Evolutionary conservation across 92 coral and sea anemone genomes (phyloP).

Genomic region (Montipora capitata): DNA sequence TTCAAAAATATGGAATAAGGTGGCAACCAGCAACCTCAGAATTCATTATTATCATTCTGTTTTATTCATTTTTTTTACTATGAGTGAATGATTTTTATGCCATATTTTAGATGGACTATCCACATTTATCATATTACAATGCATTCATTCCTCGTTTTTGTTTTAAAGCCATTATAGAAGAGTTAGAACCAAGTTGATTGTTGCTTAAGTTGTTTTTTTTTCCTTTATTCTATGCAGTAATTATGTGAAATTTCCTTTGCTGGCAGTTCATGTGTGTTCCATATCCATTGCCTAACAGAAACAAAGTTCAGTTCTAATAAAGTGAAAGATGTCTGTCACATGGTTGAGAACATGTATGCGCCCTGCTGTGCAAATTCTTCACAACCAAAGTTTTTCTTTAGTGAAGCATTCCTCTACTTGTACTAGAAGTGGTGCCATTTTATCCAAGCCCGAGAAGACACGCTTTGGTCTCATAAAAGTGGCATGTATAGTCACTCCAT

Average conservation of each 20-base stretch:
- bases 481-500: slow-evolving; percentile 66
- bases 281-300: background rate
- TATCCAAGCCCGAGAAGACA: slow-evolving; percentile 71
- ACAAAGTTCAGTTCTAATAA: background rate
- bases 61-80: too few species aligned
- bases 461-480: slow-evolving; percentile 82
- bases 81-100: too few species aligned
- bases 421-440: slow-evolving; percentile 62
- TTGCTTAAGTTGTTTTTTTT: background rate
- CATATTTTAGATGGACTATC: too few species aligned
- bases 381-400: background rate
- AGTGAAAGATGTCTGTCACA: background rate
- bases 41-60: too few species aligned
- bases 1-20: too few species aligned
- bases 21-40: too few species aligned
- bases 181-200: background rate
- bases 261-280: background rate
- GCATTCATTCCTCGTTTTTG: too few species aligned
- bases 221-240: too few species aligned
- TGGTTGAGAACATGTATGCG: slow-evolving; percentile 11
- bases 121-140: too few species aligned
- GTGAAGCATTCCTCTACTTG: slow-evolving; percentile 12
- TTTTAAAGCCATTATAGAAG: too few species aligned
- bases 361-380: slow-evolving; percentile 17
- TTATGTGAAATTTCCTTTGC: background rate